Evolutionary conservation across 2,113 vertebrate species (phyloP).

Genomic region (Ornithorhynchus anatinus): DNA sequence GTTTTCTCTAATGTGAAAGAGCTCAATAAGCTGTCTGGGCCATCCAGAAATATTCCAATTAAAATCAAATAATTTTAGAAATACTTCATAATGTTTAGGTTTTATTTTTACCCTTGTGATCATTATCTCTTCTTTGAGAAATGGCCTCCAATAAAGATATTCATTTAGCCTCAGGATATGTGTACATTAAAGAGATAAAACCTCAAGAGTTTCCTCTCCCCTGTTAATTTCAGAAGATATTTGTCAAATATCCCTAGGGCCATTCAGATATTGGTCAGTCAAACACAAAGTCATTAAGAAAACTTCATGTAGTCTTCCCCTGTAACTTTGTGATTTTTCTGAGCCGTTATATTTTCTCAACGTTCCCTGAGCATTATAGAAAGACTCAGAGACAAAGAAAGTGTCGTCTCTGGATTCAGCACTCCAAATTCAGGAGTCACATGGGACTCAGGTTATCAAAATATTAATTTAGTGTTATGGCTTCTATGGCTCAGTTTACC

Average conservation of each 20-base stretch:
- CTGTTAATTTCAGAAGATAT: conserved; percentile 36
- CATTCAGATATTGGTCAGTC: conserved; percentile 15
- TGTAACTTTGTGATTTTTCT: conserved; percentile 15
- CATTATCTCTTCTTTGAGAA: conserved; percentile 50
- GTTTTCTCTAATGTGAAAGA: conserved; percentile 14
- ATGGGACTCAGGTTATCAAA: conserved; percentile 41
- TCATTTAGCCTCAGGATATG: conserved; percentile 31
- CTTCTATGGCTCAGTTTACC: conserved; percentile 26
- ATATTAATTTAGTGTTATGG: conserved; percentile 3
- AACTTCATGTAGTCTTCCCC: conserved; percentile 16
- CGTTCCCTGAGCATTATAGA: conserved; percentile 30
- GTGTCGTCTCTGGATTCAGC: conserved; percentile 12
- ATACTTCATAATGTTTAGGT: conserved; percentile 16
- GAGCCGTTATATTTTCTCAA: conserved; percentile 16
- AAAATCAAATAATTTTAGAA: conserved; percentile 38
- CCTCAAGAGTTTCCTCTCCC: background rate
- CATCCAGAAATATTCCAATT: conserved; percentile 35
- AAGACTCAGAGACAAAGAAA: conserved; percentile 31
- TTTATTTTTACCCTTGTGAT: conserved; percentile 44
- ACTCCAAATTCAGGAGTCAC: conserved; percentile 24
- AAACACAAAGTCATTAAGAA: background rate
- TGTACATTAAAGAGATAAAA: conserved; percentile 42
- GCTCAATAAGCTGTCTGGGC: conserved; percentile 19
- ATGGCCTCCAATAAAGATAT: conserved; percentile 37
- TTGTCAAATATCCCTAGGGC: conserved; percentile 27